phyloP scores from a whole-genome alignment of 2,797 vertebrate species.

The Onychomys arenicola region DNA sequence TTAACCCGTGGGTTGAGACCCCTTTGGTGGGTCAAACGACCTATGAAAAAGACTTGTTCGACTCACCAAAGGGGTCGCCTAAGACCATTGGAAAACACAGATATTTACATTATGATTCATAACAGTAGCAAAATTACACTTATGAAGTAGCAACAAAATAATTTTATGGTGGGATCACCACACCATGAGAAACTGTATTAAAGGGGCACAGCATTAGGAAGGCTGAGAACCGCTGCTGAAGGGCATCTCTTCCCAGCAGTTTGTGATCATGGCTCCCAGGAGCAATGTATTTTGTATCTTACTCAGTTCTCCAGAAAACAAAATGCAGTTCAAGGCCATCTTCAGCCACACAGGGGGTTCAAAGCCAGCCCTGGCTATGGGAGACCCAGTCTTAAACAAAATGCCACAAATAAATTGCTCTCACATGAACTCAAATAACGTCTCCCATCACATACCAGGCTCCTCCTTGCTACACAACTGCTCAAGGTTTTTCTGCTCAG shows the following conservation, averaged over 20 bases:
- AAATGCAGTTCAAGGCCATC: neutral
- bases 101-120: neutral
- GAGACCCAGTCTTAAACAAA: neutral
- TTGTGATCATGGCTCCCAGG: neutral
- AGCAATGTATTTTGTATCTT: neutral
- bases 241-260: neutral
- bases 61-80: neutral
- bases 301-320: neutral
- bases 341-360: neutral
- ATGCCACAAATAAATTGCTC: neutral
- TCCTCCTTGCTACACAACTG: neutral
- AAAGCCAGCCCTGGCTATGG: neutral
- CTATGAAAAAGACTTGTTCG: too few species aligned
- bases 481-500: neutral
- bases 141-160: neutral
- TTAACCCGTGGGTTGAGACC: neutral
- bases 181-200: too few species aligned
- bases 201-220: neutral
- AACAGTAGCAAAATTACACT: neutral
- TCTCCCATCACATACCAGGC: neutral
- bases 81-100: neutral
- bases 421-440: neutral
- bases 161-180: neutral
- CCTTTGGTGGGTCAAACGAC: too few species aligned
- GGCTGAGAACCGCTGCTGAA: too few species aligned